Conservation (phyloP, 2,113 vertebrate genomes). For the Nothocercus nigrocapillus region DNA sequence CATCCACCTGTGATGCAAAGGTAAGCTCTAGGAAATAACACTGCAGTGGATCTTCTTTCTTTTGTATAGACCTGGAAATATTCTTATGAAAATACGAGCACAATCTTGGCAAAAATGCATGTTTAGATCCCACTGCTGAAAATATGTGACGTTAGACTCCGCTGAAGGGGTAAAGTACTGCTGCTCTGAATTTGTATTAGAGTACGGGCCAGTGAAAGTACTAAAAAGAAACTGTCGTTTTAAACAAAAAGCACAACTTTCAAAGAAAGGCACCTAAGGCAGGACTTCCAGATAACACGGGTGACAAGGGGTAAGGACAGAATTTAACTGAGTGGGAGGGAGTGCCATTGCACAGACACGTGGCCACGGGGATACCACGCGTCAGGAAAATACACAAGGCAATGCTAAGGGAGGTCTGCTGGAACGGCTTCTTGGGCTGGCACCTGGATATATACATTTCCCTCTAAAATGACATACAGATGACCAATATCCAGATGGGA, state of each 20-base stretch:
- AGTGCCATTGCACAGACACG: background rate
- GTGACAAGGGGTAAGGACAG: background rate
- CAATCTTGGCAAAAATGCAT: background rate
- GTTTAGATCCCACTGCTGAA: background rate
- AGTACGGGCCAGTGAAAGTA: background rate
- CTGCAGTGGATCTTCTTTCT: background rate
- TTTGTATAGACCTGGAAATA: background rate
- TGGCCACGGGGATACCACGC: too few relatives aligned
- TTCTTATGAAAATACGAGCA: background rate
- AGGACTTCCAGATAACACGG: background rate
- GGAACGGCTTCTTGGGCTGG: background rate
- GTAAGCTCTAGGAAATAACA: background rate
- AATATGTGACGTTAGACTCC: background rate
- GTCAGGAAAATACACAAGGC: too few relatives aligned
- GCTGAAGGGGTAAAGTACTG: background rate
- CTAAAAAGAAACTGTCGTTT: background rate
- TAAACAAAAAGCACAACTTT: background rate
- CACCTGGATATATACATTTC: background rate
- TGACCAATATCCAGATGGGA: background rate
- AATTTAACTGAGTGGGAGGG: background rate
- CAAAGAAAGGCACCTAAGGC: background rate
- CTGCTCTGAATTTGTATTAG: background rate
- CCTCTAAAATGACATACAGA: background rate
- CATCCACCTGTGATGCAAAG: background rate
- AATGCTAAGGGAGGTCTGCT: too few relatives aligned